These are phyloP conservation scores for Drosophila takahashii DNA, from an alignment of 1,140 invertebrate genomes.

Conservation along the genomic window DNA sequence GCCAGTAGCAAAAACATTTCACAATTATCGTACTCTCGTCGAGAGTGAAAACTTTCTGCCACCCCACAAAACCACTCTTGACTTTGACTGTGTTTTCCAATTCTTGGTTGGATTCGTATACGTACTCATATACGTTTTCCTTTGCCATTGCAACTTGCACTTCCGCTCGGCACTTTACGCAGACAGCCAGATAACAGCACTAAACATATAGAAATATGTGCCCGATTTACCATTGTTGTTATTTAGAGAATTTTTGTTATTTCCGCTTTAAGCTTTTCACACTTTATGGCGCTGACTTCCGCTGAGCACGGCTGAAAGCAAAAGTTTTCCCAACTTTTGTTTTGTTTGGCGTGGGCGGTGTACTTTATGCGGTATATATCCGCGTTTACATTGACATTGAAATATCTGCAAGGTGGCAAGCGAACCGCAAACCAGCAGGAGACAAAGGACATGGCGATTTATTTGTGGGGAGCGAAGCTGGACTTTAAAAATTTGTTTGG, in stretches of 20 bases:
- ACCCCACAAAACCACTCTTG: conserved; percentile 36
- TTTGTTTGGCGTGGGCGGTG: conserved; percentile 11
- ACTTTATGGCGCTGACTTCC: conserved; percentile 70
- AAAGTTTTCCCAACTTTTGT: conserved; percentile 54
- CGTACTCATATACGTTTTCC: conserved; percentile 17
- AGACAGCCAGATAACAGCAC: conserved; percentile 30
- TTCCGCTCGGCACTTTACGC: conserved; percentile 52
- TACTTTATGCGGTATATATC: background rate
- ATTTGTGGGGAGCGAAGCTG: background rate
- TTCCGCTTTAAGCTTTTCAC: conserved; percentile 64
- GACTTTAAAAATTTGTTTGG: background rate
- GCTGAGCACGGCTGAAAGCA: conserved; percentile 46
- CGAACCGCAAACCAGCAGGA: conserved; percentile 23
- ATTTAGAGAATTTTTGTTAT: conserved; percentile 68
- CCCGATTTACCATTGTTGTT: conserved; percentile 53
- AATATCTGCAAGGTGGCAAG: conserved; percentile 53
- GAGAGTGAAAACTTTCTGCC: conserved; percentile 42
- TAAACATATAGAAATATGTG: conserved; percentile 47
- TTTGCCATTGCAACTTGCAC: conserved; percentile 57
- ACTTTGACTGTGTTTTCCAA: conserved; percentile 50
- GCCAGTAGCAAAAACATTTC: conserved; percentile 60
- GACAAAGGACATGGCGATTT: conserved; percentile 32
- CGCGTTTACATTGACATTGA: conserved; percentile 67
- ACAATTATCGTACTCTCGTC: conserved; percentile 60
- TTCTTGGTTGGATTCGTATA: conserved; percentile 21